Percentiles rank a stretch among this genome's conserved stretches.
These are phyloP conservation scores for Rhadina sibilatrix DNA, from an alignment of 2,113 vertebrate species.

Conservation along the genomic window DNA sequence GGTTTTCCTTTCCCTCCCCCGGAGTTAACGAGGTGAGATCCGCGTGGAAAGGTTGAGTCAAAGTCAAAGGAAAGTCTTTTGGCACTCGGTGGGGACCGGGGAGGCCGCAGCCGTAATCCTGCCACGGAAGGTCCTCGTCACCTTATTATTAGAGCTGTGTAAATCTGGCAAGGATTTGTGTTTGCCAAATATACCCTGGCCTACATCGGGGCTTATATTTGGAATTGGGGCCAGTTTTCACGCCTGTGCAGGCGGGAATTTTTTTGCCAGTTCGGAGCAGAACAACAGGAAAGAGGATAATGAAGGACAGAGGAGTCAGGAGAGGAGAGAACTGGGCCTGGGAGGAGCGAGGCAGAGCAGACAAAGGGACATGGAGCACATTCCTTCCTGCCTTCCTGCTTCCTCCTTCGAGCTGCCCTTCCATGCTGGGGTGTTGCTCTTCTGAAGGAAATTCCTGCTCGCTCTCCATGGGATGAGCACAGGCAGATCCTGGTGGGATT, in stretches of 20 bases:
- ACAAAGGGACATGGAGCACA: background rate
- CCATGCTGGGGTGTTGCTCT: too few species aligned
- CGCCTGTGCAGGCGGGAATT: background rate
- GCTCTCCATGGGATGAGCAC: too few species aligned
- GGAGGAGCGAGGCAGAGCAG: background rate
- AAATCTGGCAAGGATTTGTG: slow-evolving; percentile 8
- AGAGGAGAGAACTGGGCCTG: background rate
- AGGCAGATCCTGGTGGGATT: background rate
- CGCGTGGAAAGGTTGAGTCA: background rate
- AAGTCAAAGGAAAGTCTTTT: background rate
- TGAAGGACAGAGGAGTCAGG: slow-evolving; percentile 17
- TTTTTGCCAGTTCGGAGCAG: slow-evolving; percentile 30
- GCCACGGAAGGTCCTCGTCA: background rate
- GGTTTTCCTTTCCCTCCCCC: too few species aligned
- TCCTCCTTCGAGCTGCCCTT: background rate
- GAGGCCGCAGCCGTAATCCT: background rate
- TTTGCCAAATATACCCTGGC: slow-evolving; percentile 43
- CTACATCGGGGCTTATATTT: slow-evolving; percentile 1
- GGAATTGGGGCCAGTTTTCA: background rate
- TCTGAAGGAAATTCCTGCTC: fast-evolving
- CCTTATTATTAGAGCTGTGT: slow-evolving; percentile 17
- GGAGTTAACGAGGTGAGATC: too few species aligned
- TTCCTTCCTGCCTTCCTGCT: background rate
- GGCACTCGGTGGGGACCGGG: background rate
- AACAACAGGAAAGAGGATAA: background rate